A percentile compares a stretch with the other conserved stretches of the same genome.
Conservation (phyloP, 2,113 vertebrate genomes). For the Fulica atra region DNA sequence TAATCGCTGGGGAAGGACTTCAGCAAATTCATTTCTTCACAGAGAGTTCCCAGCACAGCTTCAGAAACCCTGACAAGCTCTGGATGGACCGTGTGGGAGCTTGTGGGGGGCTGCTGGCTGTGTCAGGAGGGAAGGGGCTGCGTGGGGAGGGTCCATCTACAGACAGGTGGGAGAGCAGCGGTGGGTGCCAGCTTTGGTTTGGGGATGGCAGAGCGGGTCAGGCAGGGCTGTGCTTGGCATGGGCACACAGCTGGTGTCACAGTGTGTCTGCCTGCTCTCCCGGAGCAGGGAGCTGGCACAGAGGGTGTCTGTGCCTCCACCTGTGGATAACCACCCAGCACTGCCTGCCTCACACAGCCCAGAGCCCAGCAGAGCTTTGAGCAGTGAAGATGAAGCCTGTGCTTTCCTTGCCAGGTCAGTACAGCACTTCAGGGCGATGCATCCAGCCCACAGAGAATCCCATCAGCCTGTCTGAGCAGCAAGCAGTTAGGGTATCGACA, state of each 20-base stretch:
- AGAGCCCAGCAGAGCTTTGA: neutral
- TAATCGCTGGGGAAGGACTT: neutral
- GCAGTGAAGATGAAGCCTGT: neutral
- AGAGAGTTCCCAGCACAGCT: neutral
- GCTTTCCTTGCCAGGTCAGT: neutral
- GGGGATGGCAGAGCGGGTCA: neutral
- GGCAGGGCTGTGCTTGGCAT: neutral
- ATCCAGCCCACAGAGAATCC: neutral
- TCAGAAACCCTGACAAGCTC: neutral
- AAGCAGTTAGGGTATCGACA: fast-evolving
- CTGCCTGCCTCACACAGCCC: too few species aligned
- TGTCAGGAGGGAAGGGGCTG: neutral
- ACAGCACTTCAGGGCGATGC: neutral
- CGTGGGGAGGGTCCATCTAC: fast-evolving
- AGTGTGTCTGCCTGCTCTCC: too few species aligned
- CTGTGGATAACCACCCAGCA: neutral
- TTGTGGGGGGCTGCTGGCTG: neutral
- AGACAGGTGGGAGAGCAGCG: neutral
- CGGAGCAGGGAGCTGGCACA: fast-evolving
- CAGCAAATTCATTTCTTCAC: neutral
- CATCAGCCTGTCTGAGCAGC: neutral
- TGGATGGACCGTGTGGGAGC: neutral
- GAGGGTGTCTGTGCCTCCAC: neutral
- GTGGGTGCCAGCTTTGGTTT: neutral
- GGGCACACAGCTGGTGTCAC: fast-evolving